Percentiles rank a stretch among this genome's conserved stretches.
Conservation (phyloP, 64 coral and sea anemone genomes). For the Trachythela sp. region DNA sequence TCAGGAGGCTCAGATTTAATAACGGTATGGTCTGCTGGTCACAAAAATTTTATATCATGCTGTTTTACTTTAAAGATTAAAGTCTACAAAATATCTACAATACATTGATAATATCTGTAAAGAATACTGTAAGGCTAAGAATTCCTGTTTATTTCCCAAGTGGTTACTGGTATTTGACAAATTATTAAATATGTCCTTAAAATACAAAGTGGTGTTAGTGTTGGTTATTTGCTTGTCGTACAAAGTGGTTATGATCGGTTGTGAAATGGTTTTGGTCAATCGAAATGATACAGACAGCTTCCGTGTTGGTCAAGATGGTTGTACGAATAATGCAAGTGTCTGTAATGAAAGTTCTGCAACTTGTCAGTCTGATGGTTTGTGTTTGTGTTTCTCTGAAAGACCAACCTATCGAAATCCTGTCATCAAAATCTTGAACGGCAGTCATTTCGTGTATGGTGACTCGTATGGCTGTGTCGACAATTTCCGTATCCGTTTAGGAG, state of each 20-base stretch:
- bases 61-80: background rate
- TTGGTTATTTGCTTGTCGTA: background rate
- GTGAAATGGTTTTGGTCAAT: background rate
- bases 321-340: background rate
- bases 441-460: background rate
- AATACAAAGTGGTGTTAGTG: background rate
- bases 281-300: constrained; percentile 7
- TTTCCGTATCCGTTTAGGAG: background rate
- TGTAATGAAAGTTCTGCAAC: background rate
- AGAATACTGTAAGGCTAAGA: too few relatives aligned
- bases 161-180: background rate
- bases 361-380: background rate
- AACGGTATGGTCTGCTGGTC: background rate
- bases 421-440: background rate
- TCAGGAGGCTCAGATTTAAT: background rate
- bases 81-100: background rate
- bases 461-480: background rate
- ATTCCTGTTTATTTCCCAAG: background rate
- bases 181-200: background rate
- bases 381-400: background rate
- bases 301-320: background rate
- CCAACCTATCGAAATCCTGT: background rate
- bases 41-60: background rate
- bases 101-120: too few relatives aligned
- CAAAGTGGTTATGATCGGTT: background rate